Percentiles rank a stretch among this genome's conserved stretches.
Conservation (phyloP, 2,888 invertebrate species). For the Caradrina kadenii region DNA sequence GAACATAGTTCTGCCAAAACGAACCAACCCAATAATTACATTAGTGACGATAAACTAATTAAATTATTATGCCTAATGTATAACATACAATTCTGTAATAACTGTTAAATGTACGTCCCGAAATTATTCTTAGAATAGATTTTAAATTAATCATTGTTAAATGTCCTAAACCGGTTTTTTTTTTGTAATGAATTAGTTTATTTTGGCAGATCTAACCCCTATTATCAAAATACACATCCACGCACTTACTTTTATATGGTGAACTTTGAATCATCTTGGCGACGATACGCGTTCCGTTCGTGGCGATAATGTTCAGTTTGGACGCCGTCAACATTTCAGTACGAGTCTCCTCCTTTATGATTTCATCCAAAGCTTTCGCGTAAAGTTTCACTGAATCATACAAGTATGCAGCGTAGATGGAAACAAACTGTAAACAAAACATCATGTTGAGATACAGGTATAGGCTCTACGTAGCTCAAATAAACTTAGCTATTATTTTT, state of each 20-base stretch:
- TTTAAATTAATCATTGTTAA: too few species aligned
- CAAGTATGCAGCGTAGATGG: slow-evolving; percentile 97
- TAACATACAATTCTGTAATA: too few species aligned
- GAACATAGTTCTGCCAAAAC: too few species aligned
- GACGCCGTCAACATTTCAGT: slow-evolving; percentile 89
- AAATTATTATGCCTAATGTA: too few species aligned
- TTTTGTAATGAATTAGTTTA: too few species aligned
- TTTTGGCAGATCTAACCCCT: background rate
- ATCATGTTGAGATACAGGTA: slow-evolving; percentile 4
- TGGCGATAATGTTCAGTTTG: slow-evolving; percentile 92
- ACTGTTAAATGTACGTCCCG: too few species aligned
- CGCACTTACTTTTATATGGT: slow-evolving; percentile 96
- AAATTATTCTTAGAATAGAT: too few species aligned
- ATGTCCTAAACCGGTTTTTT: too few species aligned
- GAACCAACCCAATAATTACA: too few species aligned
- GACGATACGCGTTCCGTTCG: slow-evolving; percentile 96
- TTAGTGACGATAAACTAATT: too few species aligned
- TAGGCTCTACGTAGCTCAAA: background rate
- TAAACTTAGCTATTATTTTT: background rate
- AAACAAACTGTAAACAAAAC: slow-evolving; percentile 92
- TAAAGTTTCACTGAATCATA: slow-evolving; percentile 98
- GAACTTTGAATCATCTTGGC: slow-evolving; percentile 95
- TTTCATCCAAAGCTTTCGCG: slow-evolving; percentile 95
- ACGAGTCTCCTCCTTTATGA: slow-evolving; percentile 91
- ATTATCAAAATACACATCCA: background rate